Base-by-base conservation (phyloP, 2,888 invertebrate species). In the Anodontia alba region DNA sequence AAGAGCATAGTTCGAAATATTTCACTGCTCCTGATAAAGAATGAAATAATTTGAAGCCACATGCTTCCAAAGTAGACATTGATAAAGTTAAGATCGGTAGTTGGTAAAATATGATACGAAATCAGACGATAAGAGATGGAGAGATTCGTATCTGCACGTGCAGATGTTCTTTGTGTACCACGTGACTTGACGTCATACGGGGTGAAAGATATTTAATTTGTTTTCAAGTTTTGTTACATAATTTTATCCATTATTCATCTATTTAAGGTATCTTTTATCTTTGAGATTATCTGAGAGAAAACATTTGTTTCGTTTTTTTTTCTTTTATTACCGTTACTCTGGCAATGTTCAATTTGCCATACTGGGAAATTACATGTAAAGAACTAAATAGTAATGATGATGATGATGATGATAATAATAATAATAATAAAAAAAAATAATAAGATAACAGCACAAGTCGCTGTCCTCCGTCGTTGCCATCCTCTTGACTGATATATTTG, bases 11-110 rank as follows among this genome's bases (percentile, higher is more conserved):
- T 33, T 62, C 17, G 62, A 62, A 31, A 62, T 33, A 33, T 62
- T 62, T 62, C 62, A 62, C 62, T 62, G 62, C 31, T 62, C 12
- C 20, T n/a, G 62, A 62, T 62, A 62, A 62, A 33, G 33, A 31
- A 15, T 33, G 62, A 62, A 62, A 62, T 62, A 62, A 62, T 62
- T 62, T 33, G 62, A 62, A 62, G 62, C 62, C 62, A 62, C 33
- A 62, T 33, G 62, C 62, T n/a, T 62, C 62, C 62, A 62, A 62
- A 62, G 62, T 33, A 62, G 62, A 62, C 62, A 33, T 62, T 62
- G 62, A 62, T 62, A 62, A 62, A 62, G 33, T 62, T 33, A 20
- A 62, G 62, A 62, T 62, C 62, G 29, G 62, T 62, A 62, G 62
- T 62, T 33, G 62, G 62, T 62, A 62, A 33, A 62, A 62, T 62